phyloP scores from a whole-genome alignment of 2,797 vertebrate species.

The Hoplostethus atlanticus region DNA sequence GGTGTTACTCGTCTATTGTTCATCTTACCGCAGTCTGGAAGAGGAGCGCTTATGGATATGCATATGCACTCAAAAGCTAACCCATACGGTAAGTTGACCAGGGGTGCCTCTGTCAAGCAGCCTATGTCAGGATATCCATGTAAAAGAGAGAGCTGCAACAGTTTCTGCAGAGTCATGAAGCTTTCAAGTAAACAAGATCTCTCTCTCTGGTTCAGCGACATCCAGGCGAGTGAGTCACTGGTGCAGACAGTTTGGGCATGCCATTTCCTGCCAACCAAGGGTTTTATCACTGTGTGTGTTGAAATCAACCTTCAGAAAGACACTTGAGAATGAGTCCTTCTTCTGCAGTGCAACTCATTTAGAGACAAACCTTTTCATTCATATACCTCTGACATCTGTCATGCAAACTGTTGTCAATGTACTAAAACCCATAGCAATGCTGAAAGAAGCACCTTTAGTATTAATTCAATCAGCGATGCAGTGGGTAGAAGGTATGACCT shows the following conservation, averaged over 20 bases:
- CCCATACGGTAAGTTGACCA: not conserved
- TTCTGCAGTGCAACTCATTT: too few species aligned
- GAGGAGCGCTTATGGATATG: too few species aligned
- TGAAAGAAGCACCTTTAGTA: not conserved
- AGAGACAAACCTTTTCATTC: too few species aligned
- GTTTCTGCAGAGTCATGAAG: slow-evolving; percentile 39
- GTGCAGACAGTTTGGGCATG: slow-evolving; percentile 64
- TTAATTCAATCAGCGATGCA: not conserved
- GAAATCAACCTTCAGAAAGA: slow-evolving; percentile 18
- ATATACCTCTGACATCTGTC: too few species aligned
- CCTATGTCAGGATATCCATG: slow-evolving; percentile 17
- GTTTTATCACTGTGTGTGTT: slow-evolving; percentile 35
- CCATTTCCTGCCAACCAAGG: slow-evolving; percentile 63
- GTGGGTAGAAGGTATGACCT: too few species aligned
- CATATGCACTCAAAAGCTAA: too few species aligned
- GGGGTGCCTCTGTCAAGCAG: not conserved
- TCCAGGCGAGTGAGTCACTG: slow-evolving; percentile 66
- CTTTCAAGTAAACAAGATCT: slow-evolving; percentile 64
- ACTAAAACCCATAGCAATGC: too few species aligned
- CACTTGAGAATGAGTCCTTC: too few species aligned
- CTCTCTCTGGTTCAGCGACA: slow-evolving; percentile 51
- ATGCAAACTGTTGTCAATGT: too few species aligned
- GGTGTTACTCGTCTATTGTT: not conserved
- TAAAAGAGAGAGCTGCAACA: slow-evolving; percentile 24
- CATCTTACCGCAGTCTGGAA: not conserved